A percentile compares a stretch with the other conserved stretches of the same genome.
These are phyloP conservation scores for Alcedo quadribrachys DNA, from an alignment of 2,797 vertebrate genomes.

Conservation along the genomic window DNA sequence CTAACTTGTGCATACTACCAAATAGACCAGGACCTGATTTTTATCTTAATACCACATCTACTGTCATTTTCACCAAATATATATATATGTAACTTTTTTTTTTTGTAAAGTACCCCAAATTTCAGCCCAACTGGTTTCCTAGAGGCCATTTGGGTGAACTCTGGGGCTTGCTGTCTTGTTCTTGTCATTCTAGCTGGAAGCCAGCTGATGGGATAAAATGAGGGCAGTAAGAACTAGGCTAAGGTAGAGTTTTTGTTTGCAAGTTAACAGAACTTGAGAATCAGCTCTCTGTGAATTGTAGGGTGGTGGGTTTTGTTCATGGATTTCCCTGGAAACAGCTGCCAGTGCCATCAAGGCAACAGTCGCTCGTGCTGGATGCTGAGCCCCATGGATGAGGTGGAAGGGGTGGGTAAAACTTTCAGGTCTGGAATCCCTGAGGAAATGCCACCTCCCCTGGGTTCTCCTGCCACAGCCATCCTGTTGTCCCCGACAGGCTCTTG, in stretches of 20 bases:
- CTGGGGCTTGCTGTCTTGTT: background rate
- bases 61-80: background rate
- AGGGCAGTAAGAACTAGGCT: background rate
- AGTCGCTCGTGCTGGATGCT: background rate
- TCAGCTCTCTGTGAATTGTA: background rate
- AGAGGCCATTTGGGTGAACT: background rate
- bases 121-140: background rate
- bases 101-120: background rate
- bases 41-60: background rate
- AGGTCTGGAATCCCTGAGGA: background rate
- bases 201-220: background rate
- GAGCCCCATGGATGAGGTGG: background rate
- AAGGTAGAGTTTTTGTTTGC: background rate
- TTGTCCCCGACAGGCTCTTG: background rate
- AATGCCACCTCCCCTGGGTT: background rate
- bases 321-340: background rate
- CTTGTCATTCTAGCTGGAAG: background rate
- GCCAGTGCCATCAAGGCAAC: background rate
- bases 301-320: background rate
- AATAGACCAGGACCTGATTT: background rate
- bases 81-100: background rate
- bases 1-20: background rate
- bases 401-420: background rate
- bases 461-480: background rate
- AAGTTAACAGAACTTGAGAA: background rate